Evolutionary conservation across 2,797 vertebrate species (phyloP), one percentile per base, ranked within the genome.

Genomic region (Characodon lateralis): DNA sequence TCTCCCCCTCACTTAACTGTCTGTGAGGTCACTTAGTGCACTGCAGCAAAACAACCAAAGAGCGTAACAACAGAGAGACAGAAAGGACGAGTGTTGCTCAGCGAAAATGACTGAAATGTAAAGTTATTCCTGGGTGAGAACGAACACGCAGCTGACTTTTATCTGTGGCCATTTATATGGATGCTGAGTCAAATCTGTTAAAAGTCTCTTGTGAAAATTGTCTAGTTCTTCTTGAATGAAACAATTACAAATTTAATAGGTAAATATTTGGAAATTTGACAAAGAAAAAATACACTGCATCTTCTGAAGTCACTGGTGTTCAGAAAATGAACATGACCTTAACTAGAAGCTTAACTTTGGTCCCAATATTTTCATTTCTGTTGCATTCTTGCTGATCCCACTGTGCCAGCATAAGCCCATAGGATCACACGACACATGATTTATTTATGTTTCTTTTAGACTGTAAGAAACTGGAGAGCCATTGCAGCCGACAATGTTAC

Each of bases 381-480:
- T 65, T 31, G 14, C 56, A 72, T 69, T 48, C 16, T 65, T 56
- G 24, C 72, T 77, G 81, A 85, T 77, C 6, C 51, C 72, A 41
- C 68, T 50, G 71, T 20, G 71, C 83, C 77, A 75, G 74, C 71
- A 73, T 72, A 75, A 87, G 81, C 69, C 86, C 87, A 88, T 80
- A 90, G 79, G 75, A 83, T 72, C 72, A 77, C 74, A 82, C 63
- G 76, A 63, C 76, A 35, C 83, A 87, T 92, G 72, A 93, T 76
- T 93, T 88, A 92, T 93, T 94, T 71, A 92, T 86, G 84, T 78
- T 26, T 77, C 78, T 84, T 68, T 71, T 82, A 88, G 85, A 83
- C 86, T 81, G 73, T 31, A 58, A 78, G 89, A 84, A 88, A 93
- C 39, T 69, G 78, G 92, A 92, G 89, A 89, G 78, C 71, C 59